phyloP scores from a whole-genome alignment of 2,888 invertebrate species.

The Mesopsocus fuscifrons region DNA sequence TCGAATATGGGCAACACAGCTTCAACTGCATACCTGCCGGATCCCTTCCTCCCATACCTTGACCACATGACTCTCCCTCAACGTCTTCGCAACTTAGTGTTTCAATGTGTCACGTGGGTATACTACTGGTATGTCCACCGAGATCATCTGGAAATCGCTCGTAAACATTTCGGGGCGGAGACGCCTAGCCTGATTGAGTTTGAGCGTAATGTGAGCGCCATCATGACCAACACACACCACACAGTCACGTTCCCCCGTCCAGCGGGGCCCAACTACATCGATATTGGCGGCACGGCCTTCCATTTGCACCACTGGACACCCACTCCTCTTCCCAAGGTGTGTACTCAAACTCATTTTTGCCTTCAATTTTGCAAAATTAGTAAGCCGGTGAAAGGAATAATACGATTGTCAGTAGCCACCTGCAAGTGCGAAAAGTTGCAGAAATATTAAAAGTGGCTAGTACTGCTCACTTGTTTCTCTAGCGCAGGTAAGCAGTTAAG shows the following conservation, averaged over 20 bases:
- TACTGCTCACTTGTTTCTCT: too few relatives aligned
- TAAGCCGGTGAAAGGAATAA: too few relatives aligned
- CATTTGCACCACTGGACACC: background rate
- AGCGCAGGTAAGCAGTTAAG: too few relatives aligned
- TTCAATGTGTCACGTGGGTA: constrained; percentile 3
- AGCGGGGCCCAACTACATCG: background rate
- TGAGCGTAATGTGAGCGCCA: constrained; percentile 1
- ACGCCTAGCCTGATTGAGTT: background rate
- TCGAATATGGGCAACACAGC: constrained; percentile 7
- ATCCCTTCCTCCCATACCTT: constrained; percentile 3
- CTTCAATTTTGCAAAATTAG: too few relatives aligned
- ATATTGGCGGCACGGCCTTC: constrained; percentile 2
- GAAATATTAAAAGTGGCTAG: too few relatives aligned
- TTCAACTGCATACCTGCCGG: constrained; percentile 1
- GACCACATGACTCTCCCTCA: background rate
- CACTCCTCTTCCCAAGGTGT: background rate
- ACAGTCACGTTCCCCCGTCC: background rate
- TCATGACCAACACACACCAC: constrained; percentile 2
- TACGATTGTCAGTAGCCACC: too few relatives aligned
- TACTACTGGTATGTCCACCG: background rate
- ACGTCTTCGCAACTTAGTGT: background rate
- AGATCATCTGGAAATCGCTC: background rate
- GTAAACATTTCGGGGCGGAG: constrained; percentile 7
- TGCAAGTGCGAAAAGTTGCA: too few relatives aligned
- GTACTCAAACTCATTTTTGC: too few relatives aligned